These are phyloP conservation scores for Catostylus mosaicus DNA, from an alignment of 30 jellyfish, hydroid and myxozoan species.

Conservation along the genomic window DNA sequence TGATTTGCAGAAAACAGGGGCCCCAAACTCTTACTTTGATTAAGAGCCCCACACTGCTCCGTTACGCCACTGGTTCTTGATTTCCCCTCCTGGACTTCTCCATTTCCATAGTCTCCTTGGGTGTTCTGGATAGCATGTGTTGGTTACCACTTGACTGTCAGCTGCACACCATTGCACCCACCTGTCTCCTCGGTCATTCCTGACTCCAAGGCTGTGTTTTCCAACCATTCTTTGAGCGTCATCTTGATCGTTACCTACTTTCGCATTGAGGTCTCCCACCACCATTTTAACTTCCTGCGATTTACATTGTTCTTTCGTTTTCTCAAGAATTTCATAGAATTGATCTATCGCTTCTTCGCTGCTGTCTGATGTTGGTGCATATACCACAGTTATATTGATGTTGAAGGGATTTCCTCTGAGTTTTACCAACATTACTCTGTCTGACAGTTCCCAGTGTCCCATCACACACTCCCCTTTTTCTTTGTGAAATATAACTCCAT, in stretches of 20 bases:
- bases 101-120: slow-evolving; percentile 20
- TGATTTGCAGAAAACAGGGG: too few relatives aligned
- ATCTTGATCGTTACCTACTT: not conserved
- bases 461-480: not conserved
- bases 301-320: not conserved
- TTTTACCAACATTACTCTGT: slow-evolving; percentile 22
- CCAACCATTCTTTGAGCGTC: slow-evolving; percentile 19
- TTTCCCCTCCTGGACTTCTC: slow-evolving; percentile 18
- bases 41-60: too few relatives aligned
- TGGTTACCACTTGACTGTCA: not conserved
- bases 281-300: slow-evolving; percentile 7
- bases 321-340: slow-evolving; percentile 4
- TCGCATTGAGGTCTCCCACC: slow-evolving; percentile 30
- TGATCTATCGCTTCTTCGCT: slow-evolving; percentile 7
- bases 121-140: slow-evolving; percentile 30
- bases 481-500: not conserved
- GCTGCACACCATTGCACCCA: slow-evolving; percentile 20
- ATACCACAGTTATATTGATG: not conserved
- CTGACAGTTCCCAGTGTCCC: slow-evolving; percentile 9
- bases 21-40: too few relatives aligned
- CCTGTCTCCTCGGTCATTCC: slow-evolving; percentile 29
- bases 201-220: slow-evolving; percentile 2
- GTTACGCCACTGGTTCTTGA: slow-evolving; percentile 3
- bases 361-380: slow-evolving; percentile 44
- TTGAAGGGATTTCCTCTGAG: slow-evolving; percentile 15